Conservation (phyloP, 2,888 invertebrate genomes). For the Xestia sexstrigata region DNA sequence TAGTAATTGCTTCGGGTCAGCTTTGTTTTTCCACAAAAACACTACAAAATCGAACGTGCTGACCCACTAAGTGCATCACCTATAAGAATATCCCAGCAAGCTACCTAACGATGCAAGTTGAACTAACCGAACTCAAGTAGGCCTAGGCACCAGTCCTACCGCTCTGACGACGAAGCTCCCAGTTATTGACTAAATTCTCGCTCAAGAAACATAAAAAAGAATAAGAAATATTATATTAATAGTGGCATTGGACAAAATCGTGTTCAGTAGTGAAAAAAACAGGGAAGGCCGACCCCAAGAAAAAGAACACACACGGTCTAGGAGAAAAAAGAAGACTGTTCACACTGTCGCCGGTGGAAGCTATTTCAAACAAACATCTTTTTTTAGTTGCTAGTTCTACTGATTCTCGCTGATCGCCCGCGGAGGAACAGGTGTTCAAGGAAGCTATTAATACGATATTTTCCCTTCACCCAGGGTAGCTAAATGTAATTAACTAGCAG, state of each 20-base stretch:
- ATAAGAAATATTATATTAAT: not conserved
- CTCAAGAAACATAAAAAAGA: not conserved
- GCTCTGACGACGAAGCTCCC: not conserved
- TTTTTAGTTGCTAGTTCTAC: not conserved
- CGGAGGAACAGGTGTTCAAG: not conserved
- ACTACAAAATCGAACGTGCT: not conserved
- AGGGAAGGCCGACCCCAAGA: not conserved
- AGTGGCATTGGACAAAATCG: not conserved
- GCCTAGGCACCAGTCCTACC: not conserved
- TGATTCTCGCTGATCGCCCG: not conserved
- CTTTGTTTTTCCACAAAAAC: not conserved
- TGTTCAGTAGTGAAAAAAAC: not conserved
- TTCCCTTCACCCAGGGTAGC: not conserved
- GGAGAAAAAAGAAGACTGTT: not conserved
- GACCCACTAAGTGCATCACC: too few relatives aligned
- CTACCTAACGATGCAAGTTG: too few relatives aligned
- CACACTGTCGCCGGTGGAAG: not conserved
- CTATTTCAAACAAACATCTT: not conserved
- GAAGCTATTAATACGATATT: constrained; percentile 10
- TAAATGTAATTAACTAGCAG: constrained; percentile 32
- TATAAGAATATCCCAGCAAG: too few relatives aligned
- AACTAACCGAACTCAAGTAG: not conserved
- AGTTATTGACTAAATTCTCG: not conserved
- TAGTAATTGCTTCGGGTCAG: not conserved
- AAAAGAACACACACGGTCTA: not conserved